Conservation (phyloP, 1,140 invertebrate species). For the Sycophaga agraensis region DNA sequence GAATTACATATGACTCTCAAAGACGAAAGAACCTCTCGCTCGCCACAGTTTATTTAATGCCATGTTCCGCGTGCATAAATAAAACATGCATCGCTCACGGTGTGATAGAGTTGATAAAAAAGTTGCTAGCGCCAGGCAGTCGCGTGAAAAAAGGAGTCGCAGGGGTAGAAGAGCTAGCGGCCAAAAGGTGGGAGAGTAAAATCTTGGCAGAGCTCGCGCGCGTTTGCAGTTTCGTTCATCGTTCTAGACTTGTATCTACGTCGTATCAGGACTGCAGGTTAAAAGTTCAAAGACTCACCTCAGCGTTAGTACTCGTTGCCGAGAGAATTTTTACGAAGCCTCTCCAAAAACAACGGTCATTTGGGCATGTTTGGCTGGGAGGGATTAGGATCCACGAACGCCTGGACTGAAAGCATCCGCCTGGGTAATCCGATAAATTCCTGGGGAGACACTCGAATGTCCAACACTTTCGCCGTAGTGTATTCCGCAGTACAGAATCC, state of each 20-base stretch:
- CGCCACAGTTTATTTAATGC: not conserved
- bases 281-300: constrained; percentile 7
- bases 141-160: too few species aligned
- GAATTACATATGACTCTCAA: not conserved
- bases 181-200: not conserved
- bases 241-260: too few species aligned
- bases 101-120: not conserved
- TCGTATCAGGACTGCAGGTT: not conserved
- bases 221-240: too few species aligned
- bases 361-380: not conserved
- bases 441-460: not conserved
- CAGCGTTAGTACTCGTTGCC: too few species aligned
- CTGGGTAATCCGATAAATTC: constrained; percentile 16
- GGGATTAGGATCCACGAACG: not conserved
- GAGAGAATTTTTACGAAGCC: not conserved
- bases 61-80: not conserved
- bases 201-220: too few species aligned
- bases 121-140: not conserved
- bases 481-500: too few species aligned
- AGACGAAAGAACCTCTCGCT: too few species aligned
- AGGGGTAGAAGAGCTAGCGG: too few species aligned
- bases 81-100: not conserved
- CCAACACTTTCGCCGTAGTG: not conserved
- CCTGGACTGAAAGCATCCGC: too few species aligned
- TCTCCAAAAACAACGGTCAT: not conserved